Conservation (phyloP, 2,888 invertebrate genomes). For the Dioctria linearis region DNA sequence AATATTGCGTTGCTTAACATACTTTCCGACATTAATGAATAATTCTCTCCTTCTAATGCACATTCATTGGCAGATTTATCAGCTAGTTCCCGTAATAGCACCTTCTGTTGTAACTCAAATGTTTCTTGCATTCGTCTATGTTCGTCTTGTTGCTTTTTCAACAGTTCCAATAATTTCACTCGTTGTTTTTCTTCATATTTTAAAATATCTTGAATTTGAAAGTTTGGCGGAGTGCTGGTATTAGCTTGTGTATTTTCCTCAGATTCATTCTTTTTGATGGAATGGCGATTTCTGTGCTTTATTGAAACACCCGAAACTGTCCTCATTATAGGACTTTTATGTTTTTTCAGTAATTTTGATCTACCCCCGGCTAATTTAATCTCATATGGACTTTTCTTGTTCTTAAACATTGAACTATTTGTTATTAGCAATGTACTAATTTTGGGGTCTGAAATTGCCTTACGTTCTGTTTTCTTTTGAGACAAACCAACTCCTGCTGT, state of each 20-base stretch:
- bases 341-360: constrained; percentile 56
- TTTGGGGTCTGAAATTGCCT: constrained; percentile 4
- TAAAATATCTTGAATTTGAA: constrained; percentile 54
- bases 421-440: constrained; percentile 8
- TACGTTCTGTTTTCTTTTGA: background rate
- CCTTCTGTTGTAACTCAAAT: constrained; percentile 78
- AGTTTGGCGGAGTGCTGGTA: background rate
- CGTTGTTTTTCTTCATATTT: constrained; percentile 77
- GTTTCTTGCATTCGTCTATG: constrained; percentile 76
- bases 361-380: constrained; percentile 56
- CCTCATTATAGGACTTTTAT: constrained; percentile 54
- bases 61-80: background rate
- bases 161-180: constrained; percentile 75
- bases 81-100: constrained; percentile 71
- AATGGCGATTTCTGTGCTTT: constrained; percentile 27
- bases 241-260: background rate
- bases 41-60: background rate
- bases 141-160: constrained; percentile 78
- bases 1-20: background rate
- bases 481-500: background rate
- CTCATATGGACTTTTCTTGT: constrained; percentile 61
- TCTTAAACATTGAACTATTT: constrained; percentile 55
- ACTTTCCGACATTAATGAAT: background rate
- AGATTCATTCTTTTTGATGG: constrained; percentile 2
- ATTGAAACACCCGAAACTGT: constrained; percentile 33